phyloP scores from a whole-genome alignment of 2,888 invertebrate genomes.

The Tubiluchus corallicola region DNA sequence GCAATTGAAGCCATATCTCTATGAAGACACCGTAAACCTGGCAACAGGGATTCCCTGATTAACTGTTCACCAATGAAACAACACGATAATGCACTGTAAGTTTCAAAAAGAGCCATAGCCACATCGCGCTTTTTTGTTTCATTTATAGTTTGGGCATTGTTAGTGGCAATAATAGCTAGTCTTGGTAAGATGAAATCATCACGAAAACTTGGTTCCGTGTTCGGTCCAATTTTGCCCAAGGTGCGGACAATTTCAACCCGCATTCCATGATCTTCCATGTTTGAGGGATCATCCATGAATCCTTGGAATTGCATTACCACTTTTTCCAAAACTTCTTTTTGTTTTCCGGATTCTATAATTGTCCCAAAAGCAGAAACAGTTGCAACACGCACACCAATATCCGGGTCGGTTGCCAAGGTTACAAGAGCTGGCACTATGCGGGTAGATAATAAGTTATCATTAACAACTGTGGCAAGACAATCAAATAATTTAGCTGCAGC shows the following conservation, averaged over 20 bases:
- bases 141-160: slow-evolving; percentile 36
- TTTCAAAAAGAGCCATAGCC: slow-evolving; percentile 41
- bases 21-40: slow-evolving; percentile 27
- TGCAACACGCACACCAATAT: slow-evolving; percentile 43
- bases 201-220: slow-evolving; percentile 38
- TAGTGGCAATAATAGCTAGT: slow-evolving; percentile 37
- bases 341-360: slow-evolving; percentile 33
- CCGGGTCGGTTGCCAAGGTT: slow-evolving; percentile 46
- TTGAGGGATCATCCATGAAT: slow-evolving; percentile 29
- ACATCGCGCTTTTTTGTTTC: slow-evolving; percentile 38
- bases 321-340: slow-evolving; percentile 30
- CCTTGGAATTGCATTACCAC: slow-evolving; percentile 30
- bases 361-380: slow-evolving; percentile 43
- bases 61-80: slow-evolving; percentile 30
- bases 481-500: slow-evolving; percentile 42
- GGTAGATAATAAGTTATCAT: slow-evolving; percentile 37
- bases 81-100: slow-evolving; percentile 38
- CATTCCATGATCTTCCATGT: slow-evolving; percentile 30
- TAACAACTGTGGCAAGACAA: slow-evolving; percentile 36
- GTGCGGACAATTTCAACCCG: slow-evolving; percentile 41
- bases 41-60: slow-evolving; percentile 28
- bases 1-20: slow-evolving; percentile 25
- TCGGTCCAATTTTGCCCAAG: slow-evolving; percentile 40
- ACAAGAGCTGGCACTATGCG: slow-evolving; percentile 48
- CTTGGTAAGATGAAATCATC: slow-evolving; percentile 45